These are phyloP conservation scores for Caranx melampygus DNA, from an alignment of 2,113 vertebrate species.

Conservation along the genomic window DNA sequence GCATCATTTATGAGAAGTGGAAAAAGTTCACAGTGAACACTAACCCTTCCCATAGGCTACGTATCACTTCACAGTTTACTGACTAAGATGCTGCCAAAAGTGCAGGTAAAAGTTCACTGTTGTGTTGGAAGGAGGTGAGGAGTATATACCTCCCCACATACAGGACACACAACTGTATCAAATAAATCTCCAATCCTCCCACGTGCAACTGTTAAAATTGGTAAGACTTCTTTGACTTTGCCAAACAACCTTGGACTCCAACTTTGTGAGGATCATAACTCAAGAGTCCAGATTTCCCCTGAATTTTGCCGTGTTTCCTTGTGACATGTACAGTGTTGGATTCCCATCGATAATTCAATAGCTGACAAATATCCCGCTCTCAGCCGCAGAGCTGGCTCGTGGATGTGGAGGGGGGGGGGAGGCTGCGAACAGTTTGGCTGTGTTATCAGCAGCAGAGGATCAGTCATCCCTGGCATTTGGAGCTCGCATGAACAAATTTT, in stretches of 20 bases:
- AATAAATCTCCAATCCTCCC: neutral
- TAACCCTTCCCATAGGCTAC: neutral
- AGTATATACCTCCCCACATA: neutral
- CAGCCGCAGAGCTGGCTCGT: neutral
- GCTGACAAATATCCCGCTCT: neutral
- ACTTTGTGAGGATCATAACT: neutral
- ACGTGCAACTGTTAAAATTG: neutral
- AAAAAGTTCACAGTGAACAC: neutral
- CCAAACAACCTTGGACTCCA: neutral
- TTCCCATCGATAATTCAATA: neutral
- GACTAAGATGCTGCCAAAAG: neutral
- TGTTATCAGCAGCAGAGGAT: constrained; percentile 9
- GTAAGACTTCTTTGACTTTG: neutral
- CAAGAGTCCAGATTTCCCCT: neutral
- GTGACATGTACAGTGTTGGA: neutral
- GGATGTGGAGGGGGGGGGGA: too few species aligned
- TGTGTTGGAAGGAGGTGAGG: neutral
- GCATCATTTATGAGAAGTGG: neutral
- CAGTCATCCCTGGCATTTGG: constrained; percentile 7
- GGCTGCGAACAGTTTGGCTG: neutral
- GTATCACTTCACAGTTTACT: neutral
- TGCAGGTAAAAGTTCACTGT: neutral
- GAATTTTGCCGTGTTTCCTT: neutral
- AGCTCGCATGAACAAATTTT: constrained; percentile 2
- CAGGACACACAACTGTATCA: neutral